Evolutionary conservation across 2,797 vertebrate genomes (phyloP), one percentile per base, ranked within the genome.

Genomic region (Hoplostethus mediterraneus): DNA sequence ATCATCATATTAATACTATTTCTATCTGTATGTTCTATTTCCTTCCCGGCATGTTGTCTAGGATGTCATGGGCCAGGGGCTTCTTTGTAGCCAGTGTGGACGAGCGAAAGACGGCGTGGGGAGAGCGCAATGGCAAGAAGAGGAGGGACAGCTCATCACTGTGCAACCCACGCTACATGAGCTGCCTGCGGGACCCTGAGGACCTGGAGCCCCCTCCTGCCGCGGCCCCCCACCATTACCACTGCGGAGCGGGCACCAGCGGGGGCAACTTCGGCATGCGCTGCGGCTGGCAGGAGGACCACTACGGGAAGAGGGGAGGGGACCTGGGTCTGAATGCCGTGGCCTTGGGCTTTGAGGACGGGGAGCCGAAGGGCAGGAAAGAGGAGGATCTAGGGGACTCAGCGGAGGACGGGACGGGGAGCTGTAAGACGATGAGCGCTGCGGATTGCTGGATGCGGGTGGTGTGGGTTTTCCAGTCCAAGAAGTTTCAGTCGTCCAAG

Each of bases 1-100:
- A 25, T 38, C 9, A 8, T 57, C 57, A 55, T 40, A n/a, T 12
- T 14, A 0, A 5, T 14, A 21, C 5, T 1, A 6, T 56, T 67
- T 13, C n/a, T 12, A 11, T 44, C 45, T 49, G 4, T 13, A 11
- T 71, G 30, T 17, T 67, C 12, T 80, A 40, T 66, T 31, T 52
- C 13, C 10, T 1, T 51, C 45, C 14, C 6, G 6, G 0, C 63
- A 14, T 76, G 40, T 44, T 62, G 55, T 73, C 25, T 77, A 98
- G 96, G 93, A 99, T 99, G 98, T 99, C 98, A 80, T 99, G 98
- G 97, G 97, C 97, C 95, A 96, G 96, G 71, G 95, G 95, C 86
- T 95, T 98, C 93, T 94, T 98, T 81, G 95, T 95, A 65, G 94
- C 96, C 87, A 96, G 96, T 87, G 96, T 96, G 91, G 97, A 98